These are phyloP conservation scores for Ormyrus nitidulus DNA, from an alignment of 2,888 invertebrate genomes.

Conservation along the genomic window DNA sequence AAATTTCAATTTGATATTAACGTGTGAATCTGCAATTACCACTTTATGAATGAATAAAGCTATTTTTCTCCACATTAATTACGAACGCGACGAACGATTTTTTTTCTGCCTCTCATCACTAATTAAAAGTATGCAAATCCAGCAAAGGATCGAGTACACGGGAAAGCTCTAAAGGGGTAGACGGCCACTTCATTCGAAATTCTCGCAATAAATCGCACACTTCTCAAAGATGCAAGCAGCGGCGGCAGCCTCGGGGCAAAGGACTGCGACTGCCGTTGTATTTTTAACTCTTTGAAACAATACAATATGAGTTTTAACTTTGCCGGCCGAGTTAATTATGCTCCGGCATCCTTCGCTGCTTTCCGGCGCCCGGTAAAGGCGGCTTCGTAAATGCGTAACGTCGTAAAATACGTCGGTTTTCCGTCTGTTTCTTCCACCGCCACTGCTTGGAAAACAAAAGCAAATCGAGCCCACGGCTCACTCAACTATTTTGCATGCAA, in stretches of 20 bases:
- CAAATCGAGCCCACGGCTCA: background rate
- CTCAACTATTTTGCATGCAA: constrained; percentile 39
- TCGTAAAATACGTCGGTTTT: constrained; percentile 16
- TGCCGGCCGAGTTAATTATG: constrained; percentile 35
- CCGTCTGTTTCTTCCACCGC: constrained; percentile 25
- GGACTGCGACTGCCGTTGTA: background rate
- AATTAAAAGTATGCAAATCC: background rate
- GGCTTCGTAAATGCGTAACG: constrained; percentile 28
- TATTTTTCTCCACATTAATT: background rate
- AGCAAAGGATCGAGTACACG: too few species aligned
- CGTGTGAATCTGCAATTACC: too few species aligned
- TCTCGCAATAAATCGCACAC: background rate
- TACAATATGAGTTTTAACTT: constrained; percentile 47
- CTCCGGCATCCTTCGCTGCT: background rate
- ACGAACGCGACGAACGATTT: background rate
- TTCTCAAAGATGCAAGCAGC: background rate
- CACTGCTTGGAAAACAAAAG: constrained; percentile 14
- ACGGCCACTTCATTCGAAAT: too few species aligned
- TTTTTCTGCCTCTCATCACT: background rate
- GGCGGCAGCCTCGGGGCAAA: background rate
- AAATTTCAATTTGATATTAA: too few species aligned
- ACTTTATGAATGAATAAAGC: background rate
- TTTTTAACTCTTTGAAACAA: constrained; percentile 40
- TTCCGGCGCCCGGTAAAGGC: background rate
- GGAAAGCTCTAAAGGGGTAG: too few species aligned